Base-by-base conservation (phyloP, 2,797 vertebrate genomes). In the Aplochiton taeniatus region DNA sequence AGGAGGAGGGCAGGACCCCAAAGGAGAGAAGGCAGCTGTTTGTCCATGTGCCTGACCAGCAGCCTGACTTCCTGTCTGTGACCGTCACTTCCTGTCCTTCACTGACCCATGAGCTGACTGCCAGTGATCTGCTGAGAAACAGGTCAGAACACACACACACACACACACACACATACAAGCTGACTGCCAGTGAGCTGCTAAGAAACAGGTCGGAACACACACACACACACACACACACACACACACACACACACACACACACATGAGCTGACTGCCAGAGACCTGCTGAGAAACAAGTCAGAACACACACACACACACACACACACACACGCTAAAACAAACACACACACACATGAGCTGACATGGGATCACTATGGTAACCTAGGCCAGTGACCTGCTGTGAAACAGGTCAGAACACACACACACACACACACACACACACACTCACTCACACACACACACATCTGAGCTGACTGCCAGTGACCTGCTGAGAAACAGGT, bases 401-500 rank as follows among this genome's bases (percentile, higher is more conserved):
- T 31, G 31, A 31, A 2, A 31, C 31, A 31, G n/a, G n/a, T n/a
- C n/a, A n/a, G n/a, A n/a, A n/a, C 58, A 18, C 12, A 12, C 16
- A 31, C 7, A 45, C 56, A 49, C 19, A 42, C 10, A 49, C 45
- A 14, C 43, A 43, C 18, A 55, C 63, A 41, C 9, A 16, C 14
- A 31, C 11, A 17, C 10, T 10, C 20, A n/a, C 42, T 9, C 45
- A 17, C 16, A 45, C n/a, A 43, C 8, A 19, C 18, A 48, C 13
- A 48, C 58, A 49, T 44, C 41, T 0, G 95, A 96, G 73, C 89
- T 96, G 67, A 98, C 96, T 0, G 96, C 96, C 49, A 97, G 95
- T 0, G 96, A 98, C 80, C 92, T 98, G 70, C 93, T 98, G 62
- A 86, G 90, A 65, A 96, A 93, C 90, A 97, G 96, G 96, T 97